A percentile compares a stretch with the other conserved stretches of the same genome.
Conservation (phyloP, 1,140 invertebrate genomes). For the Portunus trituberculatus region DNA sequence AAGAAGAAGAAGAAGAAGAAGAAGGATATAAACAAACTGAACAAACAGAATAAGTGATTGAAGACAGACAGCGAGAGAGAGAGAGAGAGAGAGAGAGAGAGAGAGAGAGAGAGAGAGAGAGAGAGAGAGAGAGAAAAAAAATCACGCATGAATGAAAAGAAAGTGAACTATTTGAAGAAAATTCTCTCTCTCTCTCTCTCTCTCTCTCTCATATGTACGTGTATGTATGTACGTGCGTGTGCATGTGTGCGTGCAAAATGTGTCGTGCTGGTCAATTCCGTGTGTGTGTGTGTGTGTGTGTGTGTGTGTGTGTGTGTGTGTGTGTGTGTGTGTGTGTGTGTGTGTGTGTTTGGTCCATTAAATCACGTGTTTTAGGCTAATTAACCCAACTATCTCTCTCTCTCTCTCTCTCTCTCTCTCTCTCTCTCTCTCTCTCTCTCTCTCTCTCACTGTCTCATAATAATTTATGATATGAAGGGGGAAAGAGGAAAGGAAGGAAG, state of each 20-base stretch:
- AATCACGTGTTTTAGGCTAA: no score
- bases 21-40: no score
- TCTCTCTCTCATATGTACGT: no score
- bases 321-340: no score
- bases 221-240: no score
- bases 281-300: constrained; percentile 25
- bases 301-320: not conserved
- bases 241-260: no score
- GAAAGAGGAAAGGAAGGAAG: not conserved
- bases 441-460: not conserved
- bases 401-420: not conserved
- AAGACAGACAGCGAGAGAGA: not conserved
- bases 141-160: not conserved
- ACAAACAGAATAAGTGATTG: no score
- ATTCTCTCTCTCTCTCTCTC: no score
- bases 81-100: not conserved
- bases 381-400: not conserved
- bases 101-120: constrained; percentile 27
- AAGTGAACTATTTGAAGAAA: not conserved
- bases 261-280: not conserved
- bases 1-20: no score
- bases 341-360: no score
- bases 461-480: not conserved
- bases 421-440: not conserved
- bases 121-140: not conserved